Evolutionary conservation across 2,888 invertebrate species (phyloP), one percentile per base, ranked within the genome.

Genomic region (Aphidoletes aphidimyza): DNA sequence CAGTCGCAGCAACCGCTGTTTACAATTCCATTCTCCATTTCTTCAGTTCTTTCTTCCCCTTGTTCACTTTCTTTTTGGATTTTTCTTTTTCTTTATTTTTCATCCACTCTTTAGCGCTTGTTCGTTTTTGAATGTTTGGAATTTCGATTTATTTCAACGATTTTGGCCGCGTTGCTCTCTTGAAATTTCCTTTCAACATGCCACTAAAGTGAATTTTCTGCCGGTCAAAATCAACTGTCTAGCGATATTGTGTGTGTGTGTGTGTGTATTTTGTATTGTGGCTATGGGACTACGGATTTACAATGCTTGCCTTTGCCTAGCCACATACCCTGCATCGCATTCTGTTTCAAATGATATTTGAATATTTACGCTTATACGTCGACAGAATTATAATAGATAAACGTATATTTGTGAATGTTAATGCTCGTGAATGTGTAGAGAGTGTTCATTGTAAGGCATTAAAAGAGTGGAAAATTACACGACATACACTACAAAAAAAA

Each of bases 341-440:
- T 69, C 69, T 69, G 30, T 69, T 69, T 69, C 69, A 69, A 69
- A 69, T 69, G 34, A 69, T 69, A 69, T 69, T 69, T 69, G 69
- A 69, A 69, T 69, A 69, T 69, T 69, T 69, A 14, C 69, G 8
- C 34, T 69, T 69, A 26, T 26, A 69, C 69, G 69, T 30, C 26
- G 11, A 69, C 30, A 69, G 69, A 69, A 69, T 69, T 69, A 69
- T 69, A 69, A 69, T 69, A 69, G 69, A 69, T 30, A 69, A 69
- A 11, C 17, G 14, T 30, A 30, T 69, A 30, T 69, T 9, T 69
- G 69, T 69, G 69, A 69, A 69, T 69, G 30, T 69, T 69, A 69
- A 69, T 69, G 69, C 34, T 69, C 14, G 30, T 30, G 34, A 69
- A 69, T 69, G 17, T 69, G 34, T 69, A 26, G 54, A 22, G 54